Evolutionary conservation across 2,888 invertebrate species (phyloP).

Genomic region (Tuta absoluta): DNA sequence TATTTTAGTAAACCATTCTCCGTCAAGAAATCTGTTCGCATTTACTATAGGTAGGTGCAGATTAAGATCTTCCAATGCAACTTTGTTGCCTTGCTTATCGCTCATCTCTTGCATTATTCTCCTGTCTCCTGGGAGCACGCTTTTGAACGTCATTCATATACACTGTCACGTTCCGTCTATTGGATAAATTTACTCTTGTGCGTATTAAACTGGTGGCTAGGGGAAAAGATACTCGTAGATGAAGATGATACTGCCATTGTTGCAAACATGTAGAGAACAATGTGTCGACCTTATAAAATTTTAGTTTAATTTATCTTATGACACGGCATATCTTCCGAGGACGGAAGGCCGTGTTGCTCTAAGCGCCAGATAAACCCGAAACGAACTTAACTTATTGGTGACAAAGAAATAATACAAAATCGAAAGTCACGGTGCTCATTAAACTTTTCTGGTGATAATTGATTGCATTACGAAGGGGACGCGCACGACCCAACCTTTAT

Average conservation of each 20-base stretch:
- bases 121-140: slow-evolving; percentile 31
- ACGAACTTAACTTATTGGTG: neutral
- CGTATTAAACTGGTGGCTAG: neutral
- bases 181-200: slow-evolving; percentile 29
- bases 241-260: neutral
- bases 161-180: slow-evolving; percentile 40
- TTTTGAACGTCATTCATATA: slow-evolving; percentile 39
- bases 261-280: neutral
- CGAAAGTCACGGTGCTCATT: slow-evolving; percentile 27
- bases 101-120: neutral
- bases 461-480: slow-evolving; percentile 32
- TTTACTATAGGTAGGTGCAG: too few species aligned
- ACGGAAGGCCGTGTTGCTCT: too few species aligned
- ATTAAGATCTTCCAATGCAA: too few species aligned
- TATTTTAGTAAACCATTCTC: too few species aligned
- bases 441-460: slow-evolving; percentile 29
- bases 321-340: too few species aligned
- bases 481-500: slow-evolving; percentile 25
- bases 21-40: too few species aligned
- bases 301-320: neutral
- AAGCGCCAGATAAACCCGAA: too few species aligned
- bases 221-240: too few species aligned
- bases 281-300: neutral
- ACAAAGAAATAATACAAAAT: neutral
- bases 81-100: neutral